Conservation (phyloP, 2,113 vertebrate genomes). For the Labeo catla region DNA sequence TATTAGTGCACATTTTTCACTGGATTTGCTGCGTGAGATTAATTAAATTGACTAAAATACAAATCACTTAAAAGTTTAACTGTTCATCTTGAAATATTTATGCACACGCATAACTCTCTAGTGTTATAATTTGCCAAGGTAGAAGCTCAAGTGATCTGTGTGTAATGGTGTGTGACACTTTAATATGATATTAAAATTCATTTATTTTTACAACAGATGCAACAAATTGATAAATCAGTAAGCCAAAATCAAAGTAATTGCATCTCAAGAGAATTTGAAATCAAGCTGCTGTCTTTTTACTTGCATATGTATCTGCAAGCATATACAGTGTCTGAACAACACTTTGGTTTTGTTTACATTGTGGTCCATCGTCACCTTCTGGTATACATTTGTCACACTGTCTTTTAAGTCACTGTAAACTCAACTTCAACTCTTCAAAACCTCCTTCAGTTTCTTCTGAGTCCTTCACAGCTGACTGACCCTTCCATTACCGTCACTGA, state of each 20-base stretch:
- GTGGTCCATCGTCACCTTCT: background rate
- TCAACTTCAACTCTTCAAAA: background rate
- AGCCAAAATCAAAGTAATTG: background rate
- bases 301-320: background rate
- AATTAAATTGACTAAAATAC: conserved; percentile 2
- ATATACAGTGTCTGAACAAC: background rate
- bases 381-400: background rate
- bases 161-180: background rate
- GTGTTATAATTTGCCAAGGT: background rate
- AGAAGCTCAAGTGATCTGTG: background rate
- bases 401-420: conserved; percentile 23
- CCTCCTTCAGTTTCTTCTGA: conserved; percentile 43
- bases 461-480: conserved; percentile 65
- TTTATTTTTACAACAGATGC: background rate
- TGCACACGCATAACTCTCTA: background rate
- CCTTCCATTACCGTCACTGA: conserved; percentile 61
- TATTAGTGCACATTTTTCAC: background rate
- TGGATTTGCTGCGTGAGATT: background rate
- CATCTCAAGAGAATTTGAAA: background rate
- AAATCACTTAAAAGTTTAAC: background rate
- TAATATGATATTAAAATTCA: background rate
- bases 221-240: background rate
- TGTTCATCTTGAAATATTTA: background rate
- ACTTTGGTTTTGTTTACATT: background rate
- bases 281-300: background rate